These are phyloP conservation scores for Cantharis rustica DNA, from an alignment of 2,888 invertebrate species.

Conservation along the genomic window DNA sequence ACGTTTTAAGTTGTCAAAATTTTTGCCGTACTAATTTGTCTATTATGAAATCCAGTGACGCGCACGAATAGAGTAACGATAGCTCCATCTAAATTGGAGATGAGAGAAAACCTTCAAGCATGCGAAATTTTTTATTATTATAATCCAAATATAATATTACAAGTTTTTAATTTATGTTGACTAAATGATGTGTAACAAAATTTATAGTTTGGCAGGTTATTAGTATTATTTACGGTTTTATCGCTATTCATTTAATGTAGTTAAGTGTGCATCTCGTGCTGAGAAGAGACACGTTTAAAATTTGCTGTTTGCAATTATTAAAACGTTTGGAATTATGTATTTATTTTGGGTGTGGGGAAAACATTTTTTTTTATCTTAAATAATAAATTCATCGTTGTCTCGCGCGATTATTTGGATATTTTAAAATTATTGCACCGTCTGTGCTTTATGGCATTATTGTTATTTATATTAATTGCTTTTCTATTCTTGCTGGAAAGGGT, in stretches of 20 bases:
- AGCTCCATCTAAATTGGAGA: background rate
- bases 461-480: background rate
- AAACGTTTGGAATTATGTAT: background rate
- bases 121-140: background rate
- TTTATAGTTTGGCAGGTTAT: background rate
- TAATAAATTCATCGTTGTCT: background rate
- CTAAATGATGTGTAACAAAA: background rate
- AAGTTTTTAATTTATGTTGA: slow-evolving; percentile 2
- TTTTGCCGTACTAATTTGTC: too few species aligned
- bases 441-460: background rate
- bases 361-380: background rate
- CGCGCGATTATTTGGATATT: background rate
- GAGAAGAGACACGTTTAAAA: slow-evolving; percentile 1
- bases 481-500: background rate
- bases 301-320: slow-evolving; percentile 1
- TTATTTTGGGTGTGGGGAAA: background rate
- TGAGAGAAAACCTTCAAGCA: background rate
- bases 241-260: background rate
- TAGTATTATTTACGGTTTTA: slow-evolving; percentile 2
- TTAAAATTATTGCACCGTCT: background rate
- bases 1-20: too few species aligned
- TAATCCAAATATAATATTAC: background rate
- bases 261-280: slow-evolving; percentile 4
- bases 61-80: background rate
- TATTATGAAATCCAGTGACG: background rate